Evolutionary conservation across 2,113 vertebrate species (phyloP), one percentile per base, ranked within the genome.

Genomic region (Chionodraco myersi): DNA sequence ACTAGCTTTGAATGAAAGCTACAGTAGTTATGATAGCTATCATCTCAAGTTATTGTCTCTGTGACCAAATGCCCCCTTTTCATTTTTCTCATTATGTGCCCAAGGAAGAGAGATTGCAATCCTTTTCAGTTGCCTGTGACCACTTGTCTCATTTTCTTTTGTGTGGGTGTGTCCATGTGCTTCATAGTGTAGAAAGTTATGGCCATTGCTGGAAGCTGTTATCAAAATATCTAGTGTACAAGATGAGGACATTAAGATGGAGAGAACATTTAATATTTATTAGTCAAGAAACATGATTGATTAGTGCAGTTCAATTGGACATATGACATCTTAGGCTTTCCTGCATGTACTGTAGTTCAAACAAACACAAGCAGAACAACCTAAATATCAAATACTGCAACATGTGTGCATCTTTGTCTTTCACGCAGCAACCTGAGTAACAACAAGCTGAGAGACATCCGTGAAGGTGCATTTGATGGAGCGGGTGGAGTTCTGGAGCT

Each of bases 381-480:
- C n/a, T 11, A 15, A 44, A 41, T 36, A 56, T 15, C 2, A 51
- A 52, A 59, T 16, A 13, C 16, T 41, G 14, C 12, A 1, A 15
- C 30, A 64, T 10, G 30, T 16, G 9, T 54, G 44, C 3, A 15
- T 65, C 14, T 59, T 26, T 63, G 5, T 69, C 18, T 14, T 57
- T 73, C 18, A 53, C 81, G 48, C 88, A 99, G 98, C 94, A 99
- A 99, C 75, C 93, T 99, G 52, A 98, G 97, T 77, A 99, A 97
- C 94, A 99, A 99, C 72, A 98, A 97, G 90, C 96, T 99, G 92
- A 96, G 96, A 90, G 98, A 99, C 81, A 95, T 99, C 57, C 95
- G 96, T 1, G 98, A 99, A 70, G 97, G 97, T 0, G 72, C 91
- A 0, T 99, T 99, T 5, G 97, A 99, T 0, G 98, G 98, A 0